Evolutionary conservation across 1,140 invertebrate species (phyloP).

Genomic region (Tetramorium parvispinum): DNA sequence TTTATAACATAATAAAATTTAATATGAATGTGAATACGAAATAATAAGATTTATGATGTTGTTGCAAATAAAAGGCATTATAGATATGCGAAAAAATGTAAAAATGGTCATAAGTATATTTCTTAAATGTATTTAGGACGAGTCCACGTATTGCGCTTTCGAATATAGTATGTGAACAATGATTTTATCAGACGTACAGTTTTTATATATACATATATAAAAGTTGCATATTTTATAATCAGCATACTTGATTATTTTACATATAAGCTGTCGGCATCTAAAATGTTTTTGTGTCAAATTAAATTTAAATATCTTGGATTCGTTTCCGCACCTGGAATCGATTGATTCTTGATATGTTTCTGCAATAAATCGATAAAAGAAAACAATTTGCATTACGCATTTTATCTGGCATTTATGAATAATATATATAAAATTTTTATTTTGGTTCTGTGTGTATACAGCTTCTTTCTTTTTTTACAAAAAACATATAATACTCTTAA

Average conservation of each 20-base stretch:
- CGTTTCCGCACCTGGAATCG: not conserved
- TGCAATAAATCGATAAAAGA: not conserved
- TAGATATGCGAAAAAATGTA: slow-evolving; percentile 15
- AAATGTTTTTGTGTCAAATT: not conserved
- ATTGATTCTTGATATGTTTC: not conserved
- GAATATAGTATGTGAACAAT: slow-evolving; percentile 1
- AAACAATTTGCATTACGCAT: slow-evolving; percentile 20
- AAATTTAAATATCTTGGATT: not conserved
- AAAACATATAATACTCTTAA: slow-evolving; percentile 80
- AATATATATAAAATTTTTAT: slow-evolving; percentile 83
- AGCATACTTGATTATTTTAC: not conserved
- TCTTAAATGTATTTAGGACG: slow-evolving; percentile 11
- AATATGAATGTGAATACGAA: slow-evolving; percentile 20
- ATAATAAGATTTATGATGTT: slow-evolving; percentile 14
- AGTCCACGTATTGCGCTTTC: not conserved
- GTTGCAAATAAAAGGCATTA: slow-evolving; percentile 22
- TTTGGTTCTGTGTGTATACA: slow-evolving; percentile 79
- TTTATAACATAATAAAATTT: not conserved
- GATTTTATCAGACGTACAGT: not conserved
- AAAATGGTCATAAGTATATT: slow-evolving; percentile 28
- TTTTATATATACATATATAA: not conserved
- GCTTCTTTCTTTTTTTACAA: slow-evolving; percentile 74
- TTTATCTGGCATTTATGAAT: slow-evolving; percentile 66
- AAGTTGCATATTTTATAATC: slow-evolving; percentile 16
- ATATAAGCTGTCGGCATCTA: not conserved